phyloP scores from a whole-genome alignment of 2,888 invertebrate genomes.

The Euplexia lucipara region DNA sequence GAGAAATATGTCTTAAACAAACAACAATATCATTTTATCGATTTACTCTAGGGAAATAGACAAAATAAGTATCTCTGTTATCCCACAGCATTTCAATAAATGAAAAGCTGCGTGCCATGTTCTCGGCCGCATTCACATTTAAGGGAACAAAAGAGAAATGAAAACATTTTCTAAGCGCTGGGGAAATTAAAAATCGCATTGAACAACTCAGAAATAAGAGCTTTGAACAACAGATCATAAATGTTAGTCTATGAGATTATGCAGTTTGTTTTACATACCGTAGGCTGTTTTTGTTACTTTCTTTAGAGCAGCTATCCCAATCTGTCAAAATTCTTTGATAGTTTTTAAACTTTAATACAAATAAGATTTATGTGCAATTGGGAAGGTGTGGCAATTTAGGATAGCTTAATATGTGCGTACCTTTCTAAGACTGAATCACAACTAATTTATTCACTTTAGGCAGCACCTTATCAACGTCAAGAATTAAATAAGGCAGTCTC shows the following conservation, averaged over 20 bases:
- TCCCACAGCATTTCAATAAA: conserved; percentile 49
- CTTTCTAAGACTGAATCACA: too few species aligned
- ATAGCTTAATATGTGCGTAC: too few species aligned
- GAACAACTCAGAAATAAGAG: conserved; percentile 41
- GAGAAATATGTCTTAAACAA: too few species aligned
- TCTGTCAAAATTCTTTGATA: too few species aligned
- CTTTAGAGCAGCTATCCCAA: too few species aligned
- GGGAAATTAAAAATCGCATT: conserved; percentile 68
- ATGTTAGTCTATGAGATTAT: conserved; percentile 28
- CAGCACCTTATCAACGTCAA: too few species aligned
- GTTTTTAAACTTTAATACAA: too few species aligned
- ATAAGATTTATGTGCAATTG: too few species aligned
- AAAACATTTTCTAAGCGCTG: conserved; percentile 57
- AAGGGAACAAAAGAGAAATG: conserved; percentile 61
- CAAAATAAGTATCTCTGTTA: conserved; percentile 45
- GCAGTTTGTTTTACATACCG: conserved; percentile 29
- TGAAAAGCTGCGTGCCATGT: conserved; percentile 46
- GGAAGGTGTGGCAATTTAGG: too few species aligned
- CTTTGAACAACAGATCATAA: conserved; percentile 37
- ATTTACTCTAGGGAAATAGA: conserved; percentile 28
- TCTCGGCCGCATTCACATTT: conserved; percentile 54
- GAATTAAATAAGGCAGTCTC: too few species aligned
- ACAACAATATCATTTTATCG: neutral
- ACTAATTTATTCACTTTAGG: too few species aligned
- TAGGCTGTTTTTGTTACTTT: too few species aligned